Evolutionary conservation across 2,888 invertebrate species (phyloP).

Genomic region (Emmelina monodactyla): DNA sequence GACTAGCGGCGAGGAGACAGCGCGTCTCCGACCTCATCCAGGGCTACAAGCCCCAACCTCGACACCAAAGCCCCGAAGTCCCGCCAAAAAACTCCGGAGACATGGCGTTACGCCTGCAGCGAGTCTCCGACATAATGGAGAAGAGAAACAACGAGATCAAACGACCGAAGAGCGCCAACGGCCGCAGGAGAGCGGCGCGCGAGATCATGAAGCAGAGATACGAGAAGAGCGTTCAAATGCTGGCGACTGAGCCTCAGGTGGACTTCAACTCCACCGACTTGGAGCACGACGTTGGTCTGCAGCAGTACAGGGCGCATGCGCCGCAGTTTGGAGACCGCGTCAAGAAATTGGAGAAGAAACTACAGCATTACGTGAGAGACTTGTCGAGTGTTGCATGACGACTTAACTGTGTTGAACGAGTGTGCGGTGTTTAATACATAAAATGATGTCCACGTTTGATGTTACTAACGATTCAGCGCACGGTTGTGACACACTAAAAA

Average conservation of each 20-base stretch:
- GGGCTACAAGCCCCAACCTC: constrained; percentile 14
- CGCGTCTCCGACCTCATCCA: constrained; percentile 36
- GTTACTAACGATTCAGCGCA: too few relatives aligned
- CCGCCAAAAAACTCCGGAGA: constrained; percentile 33
- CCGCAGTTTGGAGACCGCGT: constrained; percentile 86
- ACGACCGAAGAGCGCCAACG: constrained; percentile 26
- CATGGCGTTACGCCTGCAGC: constrained; percentile 71
- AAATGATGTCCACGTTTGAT: too few relatives aligned
- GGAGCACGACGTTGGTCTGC: constrained; percentile 82
- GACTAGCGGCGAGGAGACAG: constrained; percentile 40
- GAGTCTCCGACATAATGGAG: constrained; percentile 77
- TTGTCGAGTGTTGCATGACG: too few relatives aligned
- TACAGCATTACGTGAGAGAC: constrained; percentile 56
- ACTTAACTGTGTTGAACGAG: constrained; percentile 44
- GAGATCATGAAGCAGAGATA: constrained; percentile 82
- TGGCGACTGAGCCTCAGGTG: constrained; percentile 77
- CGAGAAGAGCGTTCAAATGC: constrained; percentile 87
- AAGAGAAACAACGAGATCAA: constrained; percentile 68
- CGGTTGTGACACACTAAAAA: too few relatives aligned
- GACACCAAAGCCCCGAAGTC: constrained; percentile 12
- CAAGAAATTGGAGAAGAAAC: constrained; percentile 72
- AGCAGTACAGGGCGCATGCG: constrained; percentile 85
- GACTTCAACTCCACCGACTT: constrained; percentile 70
- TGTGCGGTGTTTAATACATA: constrained; percentile 17
- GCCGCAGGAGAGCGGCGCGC: constrained; percentile 39